These are phyloP conservation scores for Argentina silus DNA, from an alignment of 2,797 vertebrate genomes.

Conservation along the genomic window DNA sequence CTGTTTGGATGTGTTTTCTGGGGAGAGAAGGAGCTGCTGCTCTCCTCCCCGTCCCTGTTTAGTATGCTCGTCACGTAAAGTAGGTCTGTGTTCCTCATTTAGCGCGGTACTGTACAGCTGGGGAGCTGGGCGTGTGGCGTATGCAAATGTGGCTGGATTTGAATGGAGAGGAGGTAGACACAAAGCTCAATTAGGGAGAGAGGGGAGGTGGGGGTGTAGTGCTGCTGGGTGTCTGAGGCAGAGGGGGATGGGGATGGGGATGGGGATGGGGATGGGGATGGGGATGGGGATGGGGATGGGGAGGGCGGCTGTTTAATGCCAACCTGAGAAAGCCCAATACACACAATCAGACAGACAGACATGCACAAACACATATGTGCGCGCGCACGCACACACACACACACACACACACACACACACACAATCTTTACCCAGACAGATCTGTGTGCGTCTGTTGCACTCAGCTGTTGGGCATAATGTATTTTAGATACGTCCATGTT, in stretches of 20 bases:
- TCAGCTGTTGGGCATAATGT: neutral
- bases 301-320: conserved; percentile 72
- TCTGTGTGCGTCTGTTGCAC: conserved; percentile 25
- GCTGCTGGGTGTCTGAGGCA: conserved; percentile 61
- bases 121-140: conserved; percentile 80
- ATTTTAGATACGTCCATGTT: neutral
- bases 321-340: conserved; percentile 67
- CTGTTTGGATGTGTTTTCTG: conserved; percentile 62
- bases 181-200: conserved; percentile 82
- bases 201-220: conserved; percentile 42
- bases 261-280: conserved; percentile 50
- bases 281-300: conserved; percentile 36
- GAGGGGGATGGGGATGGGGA: conserved; percentile 31
- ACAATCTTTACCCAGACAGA: conserved; percentile 39
- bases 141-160: conserved; percentile 87
- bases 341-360: conserved; percentile 60
- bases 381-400: neutral
- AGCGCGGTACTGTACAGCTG: conserved; percentile 84
- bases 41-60: conserved; percentile 66
- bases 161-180: conserved; percentile 79
- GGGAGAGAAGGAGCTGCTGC: conserved; percentile 54
- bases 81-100: conserved; percentile 89
- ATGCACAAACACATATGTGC: conserved; percentile 45
- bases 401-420: conserved; percentile 26
- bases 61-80: conserved; percentile 91